These are phyloP conservation scores for Dicyrtomina minuta DNA, from an alignment of 2,888 invertebrate genomes.

Conservation along the genomic window DNA sequence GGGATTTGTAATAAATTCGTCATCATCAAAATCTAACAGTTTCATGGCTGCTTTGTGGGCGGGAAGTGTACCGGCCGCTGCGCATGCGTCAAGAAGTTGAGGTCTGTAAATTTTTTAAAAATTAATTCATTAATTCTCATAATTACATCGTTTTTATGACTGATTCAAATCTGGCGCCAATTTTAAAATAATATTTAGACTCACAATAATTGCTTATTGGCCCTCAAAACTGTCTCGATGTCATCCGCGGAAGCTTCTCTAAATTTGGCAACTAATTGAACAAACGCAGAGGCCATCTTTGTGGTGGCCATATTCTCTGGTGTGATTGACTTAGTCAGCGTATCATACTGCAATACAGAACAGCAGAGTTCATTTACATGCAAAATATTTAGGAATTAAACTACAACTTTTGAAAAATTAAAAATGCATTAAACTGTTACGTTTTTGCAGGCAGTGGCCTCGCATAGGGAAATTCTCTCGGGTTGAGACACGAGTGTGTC, in stretches of 20 bases:
- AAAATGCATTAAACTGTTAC: slow-evolving; percentile 33
- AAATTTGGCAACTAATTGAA: slow-evolving; percentile 65
- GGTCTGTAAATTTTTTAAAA: slow-evolving; percentile 57
- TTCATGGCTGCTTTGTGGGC: slow-evolving; percentile 70
- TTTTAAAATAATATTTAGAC: slow-evolving; percentile 10
- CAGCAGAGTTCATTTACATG: too few species aligned
- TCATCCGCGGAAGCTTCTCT: slow-evolving; percentile 64
- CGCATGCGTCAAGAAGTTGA: slow-evolving; percentile 70
- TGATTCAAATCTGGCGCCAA: background rate
- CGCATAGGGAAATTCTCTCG: slow-evolving; percentile 47
- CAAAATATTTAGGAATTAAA: background rate
- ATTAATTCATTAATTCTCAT: slow-evolving; percentile 3
- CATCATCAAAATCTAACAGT: slow-evolving; percentile 63
- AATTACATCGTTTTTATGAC: slow-evolving; percentile 42
- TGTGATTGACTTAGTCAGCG: slow-evolving; percentile 60
- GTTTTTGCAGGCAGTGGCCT: slow-evolving; percentile 48
- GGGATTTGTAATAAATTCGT: slow-evolving; percentile 61
- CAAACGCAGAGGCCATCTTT: slow-evolving; percentile 66
- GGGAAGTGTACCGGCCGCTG: slow-evolving; percentile 68
- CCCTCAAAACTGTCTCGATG: slow-evolving; percentile 63
- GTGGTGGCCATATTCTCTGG: slow-evolving; percentile 65
- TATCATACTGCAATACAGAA: slow-evolving; percentile 42
- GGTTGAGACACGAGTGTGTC: slow-evolving; percentile 44
- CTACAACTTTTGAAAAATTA: slow-evolving; percentile 10
- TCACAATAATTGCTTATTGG: slow-evolving; percentile 54